A percentile compares a stretch with the other conserved stretches of the same genome.
Evolutionary conservation across 2,113 vertebrate genomes (phyloP).

Genomic region (Cyprinodon brontotheroides): DNA sequence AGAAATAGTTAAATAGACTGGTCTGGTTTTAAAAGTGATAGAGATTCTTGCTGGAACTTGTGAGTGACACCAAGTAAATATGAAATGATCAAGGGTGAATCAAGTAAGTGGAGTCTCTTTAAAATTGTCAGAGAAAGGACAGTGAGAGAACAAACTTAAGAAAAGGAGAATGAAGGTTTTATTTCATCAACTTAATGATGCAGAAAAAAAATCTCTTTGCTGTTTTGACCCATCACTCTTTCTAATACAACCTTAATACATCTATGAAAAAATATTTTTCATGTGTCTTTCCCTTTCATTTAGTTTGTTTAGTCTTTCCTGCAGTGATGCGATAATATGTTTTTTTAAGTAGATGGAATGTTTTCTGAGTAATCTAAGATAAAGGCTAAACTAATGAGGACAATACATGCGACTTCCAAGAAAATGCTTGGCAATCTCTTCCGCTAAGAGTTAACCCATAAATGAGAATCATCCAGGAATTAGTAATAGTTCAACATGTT

Average conservation of each 20-base stretch:
- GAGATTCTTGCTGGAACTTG: background rate
- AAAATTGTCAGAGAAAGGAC: background rate
- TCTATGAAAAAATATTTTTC: background rate
- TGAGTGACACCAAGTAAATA: constrained; percentile 33
- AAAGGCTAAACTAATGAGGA: background rate
- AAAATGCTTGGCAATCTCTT: background rate
- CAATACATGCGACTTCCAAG: background rate
- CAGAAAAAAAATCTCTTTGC: background rate
- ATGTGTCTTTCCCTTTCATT: background rate
- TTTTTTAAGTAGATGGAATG: background rate
- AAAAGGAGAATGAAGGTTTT: background rate
- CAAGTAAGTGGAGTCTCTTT: constrained; percentile 9
- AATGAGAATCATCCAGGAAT: background rate
- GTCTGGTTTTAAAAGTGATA: background rate
- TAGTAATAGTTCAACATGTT: constrained; percentile 51
- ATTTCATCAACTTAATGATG: background rate
- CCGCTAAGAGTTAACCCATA: constrained; percentile 19
- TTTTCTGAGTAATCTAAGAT: background rate
- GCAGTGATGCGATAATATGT: constrained; percentile 44
- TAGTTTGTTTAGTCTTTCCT: background rate
- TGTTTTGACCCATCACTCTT: background rate
- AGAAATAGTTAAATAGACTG: background rate
- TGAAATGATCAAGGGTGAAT: background rate
- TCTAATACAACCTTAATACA: background rate
- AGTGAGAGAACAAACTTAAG: background rate